These are phyloP conservation scores for Craniophora ligustri DNA, from an alignment of 2,888 invertebrate genomes.

Conservation along the genomic window DNA sequence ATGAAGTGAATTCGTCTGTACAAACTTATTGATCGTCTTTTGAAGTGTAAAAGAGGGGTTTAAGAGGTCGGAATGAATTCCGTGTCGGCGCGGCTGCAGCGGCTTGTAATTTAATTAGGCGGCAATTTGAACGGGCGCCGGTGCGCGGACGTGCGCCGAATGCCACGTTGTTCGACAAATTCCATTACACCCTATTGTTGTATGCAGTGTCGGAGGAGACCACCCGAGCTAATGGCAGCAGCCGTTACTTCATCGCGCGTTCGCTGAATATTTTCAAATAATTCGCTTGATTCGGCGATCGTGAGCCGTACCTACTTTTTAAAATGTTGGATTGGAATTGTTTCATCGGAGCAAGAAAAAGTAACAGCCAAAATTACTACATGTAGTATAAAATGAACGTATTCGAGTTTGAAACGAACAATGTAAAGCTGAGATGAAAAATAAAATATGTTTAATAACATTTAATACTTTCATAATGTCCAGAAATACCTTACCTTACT, in stretches of 20 bases:
- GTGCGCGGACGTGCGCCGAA: slow-evolving; percentile 80
- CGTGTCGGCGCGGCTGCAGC: slow-evolving; percentile 66
- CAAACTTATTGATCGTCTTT: slow-evolving; percentile 48
- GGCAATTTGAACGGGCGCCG: slow-evolving; percentile 76
- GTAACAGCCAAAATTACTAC: too few species aligned
- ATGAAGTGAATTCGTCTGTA: slow-evolving; percentile 24
- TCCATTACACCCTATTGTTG: slow-evolving; percentile 76
- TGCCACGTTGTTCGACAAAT: slow-evolving; percentile 74
- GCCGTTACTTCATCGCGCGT: slow-evolving; percentile 41
- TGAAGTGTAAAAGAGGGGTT: slow-evolving; percentile 51
- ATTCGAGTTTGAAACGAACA: too few species aligned
- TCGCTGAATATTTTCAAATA: slow-evolving; percentile 31
- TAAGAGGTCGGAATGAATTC: slow-evolving; percentile 68
- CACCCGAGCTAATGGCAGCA: slow-evolving; percentile 52
- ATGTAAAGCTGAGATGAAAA: too few species aligned
- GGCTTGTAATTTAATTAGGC: slow-evolving; percentile 82
- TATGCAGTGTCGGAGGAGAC: slow-evolving; percentile 59
- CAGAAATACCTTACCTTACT: too few species aligned
- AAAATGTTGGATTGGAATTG: too few species aligned
- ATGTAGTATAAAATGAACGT: too few species aligned
- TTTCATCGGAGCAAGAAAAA: too few species aligned
- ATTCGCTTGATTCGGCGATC: too few species aligned
- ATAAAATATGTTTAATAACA: too few species aligned
- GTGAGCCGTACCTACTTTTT: too few species aligned
- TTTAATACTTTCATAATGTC: too few species aligned